A percentile compares a stretch with the other conserved stretches of the same genome.
phyloP scores from a whole-genome alignment of 2,113 vertebrate species.

The Pachypanchax playfairii region DNA sequence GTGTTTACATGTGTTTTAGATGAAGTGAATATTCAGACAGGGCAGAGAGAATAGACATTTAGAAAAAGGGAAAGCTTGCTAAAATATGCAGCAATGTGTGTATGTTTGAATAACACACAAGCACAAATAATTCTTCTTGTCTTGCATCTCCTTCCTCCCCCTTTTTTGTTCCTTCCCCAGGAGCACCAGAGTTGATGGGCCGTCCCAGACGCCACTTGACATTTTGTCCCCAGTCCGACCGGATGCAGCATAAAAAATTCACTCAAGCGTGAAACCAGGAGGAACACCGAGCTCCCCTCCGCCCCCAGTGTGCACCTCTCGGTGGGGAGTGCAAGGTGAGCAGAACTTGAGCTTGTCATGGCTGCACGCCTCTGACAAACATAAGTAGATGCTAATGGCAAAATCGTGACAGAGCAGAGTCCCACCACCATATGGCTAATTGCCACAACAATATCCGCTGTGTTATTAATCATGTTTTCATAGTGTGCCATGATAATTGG shows the following conservation, averaged over 20 bases:
- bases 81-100: slow-evolving; percentile 20
- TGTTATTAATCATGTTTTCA: slow-evolving; percentile 99
- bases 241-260: slow-evolving; percentile 93
- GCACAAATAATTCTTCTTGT: slow-evolving; percentile 66
- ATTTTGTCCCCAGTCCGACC: slow-evolving; percentile 90
- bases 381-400: slow-evolving; percentile 99
- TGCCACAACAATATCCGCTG: slow-evolving; percentile 99
- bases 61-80: neutral
- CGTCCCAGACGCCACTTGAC: slow-evolving; percentile 86
- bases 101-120: slow-evolving; percentile 42
- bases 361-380: slow-evolving; percentile 99
- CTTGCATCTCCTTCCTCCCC: slow-evolving; percentile 48
- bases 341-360: slow-evolving; percentile 97
- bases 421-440: slow-evolving; percentile 99
- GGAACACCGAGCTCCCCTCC: slow-evolving; percentile 83
- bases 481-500: slow-evolving; percentile 99
- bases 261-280: slow-evolving; percentile 84
- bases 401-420: slow-evolving; percentile 99
- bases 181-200: slow-evolving; percentile 82
- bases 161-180: slow-evolving; percentile 51
- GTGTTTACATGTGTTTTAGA: neutral
- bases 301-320: slow-evolving; percentile 85
- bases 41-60: neutral
- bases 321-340: slow-evolving; percentile 96
- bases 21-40: slow-evolving; percentile 27